Base-by-base conservation (phyloP, 2,113 vertebrate genomes). In the Ceratotherium simum region DNA sequence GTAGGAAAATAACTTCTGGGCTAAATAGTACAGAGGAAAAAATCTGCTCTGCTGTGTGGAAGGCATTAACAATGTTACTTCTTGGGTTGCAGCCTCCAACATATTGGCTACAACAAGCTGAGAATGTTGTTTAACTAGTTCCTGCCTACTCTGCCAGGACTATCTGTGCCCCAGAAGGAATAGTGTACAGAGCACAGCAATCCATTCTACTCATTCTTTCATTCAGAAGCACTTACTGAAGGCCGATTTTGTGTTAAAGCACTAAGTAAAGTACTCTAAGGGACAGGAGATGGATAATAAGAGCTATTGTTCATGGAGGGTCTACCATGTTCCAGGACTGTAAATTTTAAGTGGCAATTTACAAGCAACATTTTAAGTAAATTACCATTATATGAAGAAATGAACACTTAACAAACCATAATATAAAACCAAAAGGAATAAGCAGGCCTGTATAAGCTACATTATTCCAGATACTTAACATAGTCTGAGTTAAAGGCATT, bases 331-430 rank as follows among this genome's bases (percentile, higher is more conserved):
- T 97, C 91, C 64, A 96, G 82, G 78, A 82, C 48, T 73, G 25
- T 64, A 96, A 69, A 96, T 73, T 96, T 2, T 93, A 97, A 93
- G 90, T 70, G 73, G 89, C 17, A 93, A 97, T 97, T 97, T 95
- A 91, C 64, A 96, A 90, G 51, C 65, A 87, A 65, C 69, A 83
- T 85, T 97, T 90, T 58, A 95, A 96, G 64, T 73, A 96, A 98
- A 96, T 93, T 85, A 51, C 70, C 82, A 89, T 90, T 84, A 95
- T 51, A 73, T 46, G 62, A 91, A 97, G 70, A 97, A 46, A 23
- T 67, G 91, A 97, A 82, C 46, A 88, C 33, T 87, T 83, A 73
- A 86, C 31, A 86, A 89, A 76, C 33, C 31, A 92, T 33, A 90
- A 75, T 90, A 89, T 21, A 85, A 96, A 96, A 91, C 65, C 54